These are phyloP conservation scores for Hydrozoanthus tunicans DNA, from an alignment of 64 coral and sea anemone genomes.

Conservation along the genomic window DNA sequence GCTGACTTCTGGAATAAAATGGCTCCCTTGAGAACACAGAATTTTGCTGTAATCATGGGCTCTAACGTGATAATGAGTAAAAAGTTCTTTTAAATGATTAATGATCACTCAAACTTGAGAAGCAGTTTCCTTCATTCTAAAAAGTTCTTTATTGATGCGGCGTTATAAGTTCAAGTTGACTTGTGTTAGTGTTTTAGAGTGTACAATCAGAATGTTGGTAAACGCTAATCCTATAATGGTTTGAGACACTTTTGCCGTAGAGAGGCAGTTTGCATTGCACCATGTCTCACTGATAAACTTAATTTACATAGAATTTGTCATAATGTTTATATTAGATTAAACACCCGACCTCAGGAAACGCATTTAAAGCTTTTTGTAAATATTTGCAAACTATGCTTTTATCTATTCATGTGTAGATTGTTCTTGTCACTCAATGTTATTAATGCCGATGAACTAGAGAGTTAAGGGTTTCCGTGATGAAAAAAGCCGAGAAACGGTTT, in stretches of 20 bases:
- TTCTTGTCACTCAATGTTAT: background rate
- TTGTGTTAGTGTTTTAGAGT: no score
- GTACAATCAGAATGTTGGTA: background rate
- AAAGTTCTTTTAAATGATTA: no score
- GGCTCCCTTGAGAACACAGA: no score
- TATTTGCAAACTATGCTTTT: conserved; percentile 28
- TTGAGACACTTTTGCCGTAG: background rate
- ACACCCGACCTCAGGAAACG: background rate
- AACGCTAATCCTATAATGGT: background rate
- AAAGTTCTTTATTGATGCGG: no score
- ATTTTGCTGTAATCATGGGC: no score
- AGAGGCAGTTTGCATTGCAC: background rate
- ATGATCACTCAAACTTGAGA: no score
- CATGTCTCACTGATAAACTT: background rate
- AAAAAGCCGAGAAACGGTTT: background rate
- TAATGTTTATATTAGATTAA: background rate
- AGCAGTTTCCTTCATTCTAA: no score
- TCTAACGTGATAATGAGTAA: no score
- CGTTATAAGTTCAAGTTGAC: no score
- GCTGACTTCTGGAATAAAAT: no score
- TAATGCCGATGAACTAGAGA: background rate
- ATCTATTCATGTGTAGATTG: background rate
- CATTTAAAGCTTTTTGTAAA: conserved; percentile 13
- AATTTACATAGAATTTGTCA: conserved; percentile 10
- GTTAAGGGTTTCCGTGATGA: background rate